phyloP scores from a whole-genome alignment of 1,140 invertebrate species.

The Globodera rostochiensis region DNA sequence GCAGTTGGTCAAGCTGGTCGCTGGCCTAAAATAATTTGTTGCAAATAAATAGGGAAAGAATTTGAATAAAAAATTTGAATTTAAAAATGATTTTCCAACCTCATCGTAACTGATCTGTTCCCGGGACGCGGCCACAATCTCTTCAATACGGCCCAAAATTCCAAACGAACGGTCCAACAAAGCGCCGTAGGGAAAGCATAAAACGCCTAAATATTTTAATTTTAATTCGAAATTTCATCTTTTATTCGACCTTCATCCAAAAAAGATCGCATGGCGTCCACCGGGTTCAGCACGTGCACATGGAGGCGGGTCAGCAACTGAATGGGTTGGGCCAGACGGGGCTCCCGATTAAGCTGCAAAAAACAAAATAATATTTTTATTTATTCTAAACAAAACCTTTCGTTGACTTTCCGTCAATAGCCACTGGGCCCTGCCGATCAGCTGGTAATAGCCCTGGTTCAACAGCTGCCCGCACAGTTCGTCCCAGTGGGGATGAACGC shows the following conservation, averaged over 20 bases:
- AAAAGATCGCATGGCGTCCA: conserved; percentile 61
- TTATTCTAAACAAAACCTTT: conserved; percentile 18
- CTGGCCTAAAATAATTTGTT: conserved; percentile 4
- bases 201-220: conserved; percentile 48
- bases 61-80: not conserved
- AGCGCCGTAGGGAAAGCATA: conserved; percentile 63
- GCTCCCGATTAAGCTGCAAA: conserved; percentile 41
- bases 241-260: conserved; percentile 56
- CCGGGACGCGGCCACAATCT: conserved; percentile 28
- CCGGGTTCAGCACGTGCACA: conserved; percentile 64
- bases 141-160: conserved; percentile 53
- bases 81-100: conserved; percentile 8
- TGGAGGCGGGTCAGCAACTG: conserved; percentile 60
- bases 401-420: conserved; percentile 58
- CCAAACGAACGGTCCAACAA: conserved; percentile 57
- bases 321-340: conserved; percentile 40
- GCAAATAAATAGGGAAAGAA: not conserved
- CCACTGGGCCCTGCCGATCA: conserved; percentile 59
- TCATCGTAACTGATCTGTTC: conserved; percentile 32
- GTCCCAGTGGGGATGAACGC: conserved; percentile 56
- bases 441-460: conserved; percentile 57
- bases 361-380: conserved; percentile 23
- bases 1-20: conserved; percentile 45
- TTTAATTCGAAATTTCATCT: not conserved
- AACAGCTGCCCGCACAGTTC: conserved; percentile 62